Conservation (phyloP, 2,113 vertebrate genomes). For the Ranitomeya imitator region DNA sequence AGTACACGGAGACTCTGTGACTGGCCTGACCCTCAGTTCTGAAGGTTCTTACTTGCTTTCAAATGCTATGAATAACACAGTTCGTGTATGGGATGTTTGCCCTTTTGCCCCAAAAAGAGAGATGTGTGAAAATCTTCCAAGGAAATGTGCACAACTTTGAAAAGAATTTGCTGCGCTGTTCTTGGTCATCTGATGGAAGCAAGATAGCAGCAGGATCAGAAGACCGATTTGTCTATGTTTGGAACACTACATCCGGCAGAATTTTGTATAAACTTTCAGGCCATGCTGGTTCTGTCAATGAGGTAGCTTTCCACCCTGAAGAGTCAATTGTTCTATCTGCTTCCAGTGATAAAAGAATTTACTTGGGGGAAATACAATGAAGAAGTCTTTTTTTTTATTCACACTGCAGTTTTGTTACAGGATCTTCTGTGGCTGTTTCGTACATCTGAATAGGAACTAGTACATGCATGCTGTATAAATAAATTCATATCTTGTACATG, state of each 20-base stretch:
- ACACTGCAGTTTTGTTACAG: background rate
- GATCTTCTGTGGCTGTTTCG: background rate
- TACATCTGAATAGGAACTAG: background rate
- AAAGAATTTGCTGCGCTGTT: conserved; percentile 97
- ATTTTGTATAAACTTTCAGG: conserved; percentile 97
- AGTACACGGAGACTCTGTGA: conserved; percentile 92
- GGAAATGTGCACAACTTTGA: conserved; percentile 99
- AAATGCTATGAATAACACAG: conserved; percentile 98
- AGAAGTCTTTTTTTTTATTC: background rate
- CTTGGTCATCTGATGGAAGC: conserved; percentile 96
- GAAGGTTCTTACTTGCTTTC: conserved; percentile 97
- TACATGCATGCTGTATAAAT: background rate
- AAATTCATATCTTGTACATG: too few relatives aligned
- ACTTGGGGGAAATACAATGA: conserved; percentile 97
- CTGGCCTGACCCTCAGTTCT: conserved; percentile 91
- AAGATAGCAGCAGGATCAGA: conserved; percentile 94
- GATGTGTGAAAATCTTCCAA: conserved; percentile 98
- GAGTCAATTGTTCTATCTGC: conserved; percentile 92
- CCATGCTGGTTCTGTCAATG: conserved; percentile 94
- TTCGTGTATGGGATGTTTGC: conserved; percentile 95
- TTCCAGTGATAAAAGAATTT: conserved; percentile 94
- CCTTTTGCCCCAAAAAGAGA: conserved; percentile 97
- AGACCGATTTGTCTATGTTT: conserved; percentile 93
- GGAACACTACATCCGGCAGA: conserved; percentile 95
- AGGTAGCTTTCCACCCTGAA: conserved; percentile 92